Evolutionary conservation across 2,888 invertebrate genomes (phyloP).

Genomic region (Eupelmus urozonus): DNA sequence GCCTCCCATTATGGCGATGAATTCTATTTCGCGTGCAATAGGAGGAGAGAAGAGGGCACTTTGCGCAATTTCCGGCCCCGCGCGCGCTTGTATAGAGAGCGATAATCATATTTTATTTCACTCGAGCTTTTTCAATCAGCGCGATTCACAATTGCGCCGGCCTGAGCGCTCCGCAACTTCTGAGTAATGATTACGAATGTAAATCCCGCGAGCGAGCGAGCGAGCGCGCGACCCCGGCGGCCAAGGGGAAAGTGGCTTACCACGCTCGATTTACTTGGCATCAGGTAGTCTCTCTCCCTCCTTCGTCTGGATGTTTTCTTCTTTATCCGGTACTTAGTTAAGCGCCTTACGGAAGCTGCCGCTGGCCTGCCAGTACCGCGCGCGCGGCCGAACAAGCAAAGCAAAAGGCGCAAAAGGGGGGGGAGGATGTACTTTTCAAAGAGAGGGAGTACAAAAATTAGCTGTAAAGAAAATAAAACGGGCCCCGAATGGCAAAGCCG

Average conservation of each 20-base stretch:
- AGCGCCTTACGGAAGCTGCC: conserved; percentile 36
- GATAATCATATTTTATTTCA: conserved; percentile 25
- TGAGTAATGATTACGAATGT: conserved; percentile 47
- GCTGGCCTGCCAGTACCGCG: not conserved
- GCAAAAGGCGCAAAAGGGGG: not conserved
- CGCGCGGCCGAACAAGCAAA: not conserved
- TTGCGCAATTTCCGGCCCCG: not conserved
- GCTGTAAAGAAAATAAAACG: conserved; percentile 1
- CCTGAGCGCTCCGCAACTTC: conserved; percentile 32
- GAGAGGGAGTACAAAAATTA: conserved; percentile 24
- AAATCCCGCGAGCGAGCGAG: conserved; percentile 23
- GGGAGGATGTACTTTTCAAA: not conserved
- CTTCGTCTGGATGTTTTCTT: conserved; percentile 14
- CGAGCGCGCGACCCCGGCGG: not conserved
- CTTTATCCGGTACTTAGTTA: conserved; percentile 47
- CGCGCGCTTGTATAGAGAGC: too few species aligned
- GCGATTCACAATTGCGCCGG: not conserved
- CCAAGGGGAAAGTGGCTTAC: conserved; percentile 36
- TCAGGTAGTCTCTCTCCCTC: conserved; percentile 15
- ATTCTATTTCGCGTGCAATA: not conserved
- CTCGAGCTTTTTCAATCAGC: conserved; percentile 22
- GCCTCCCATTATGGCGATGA: conserved; percentile 2
- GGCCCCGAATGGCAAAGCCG: not conserved
- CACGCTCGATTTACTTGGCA: conserved; percentile 43
- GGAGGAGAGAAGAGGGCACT: not conserved